These are phyloP conservation scores for Dasypus novemcinctus DNA, from an alignment of 2,113 vertebrate genomes.

Conservation along the genomic window DNA sequence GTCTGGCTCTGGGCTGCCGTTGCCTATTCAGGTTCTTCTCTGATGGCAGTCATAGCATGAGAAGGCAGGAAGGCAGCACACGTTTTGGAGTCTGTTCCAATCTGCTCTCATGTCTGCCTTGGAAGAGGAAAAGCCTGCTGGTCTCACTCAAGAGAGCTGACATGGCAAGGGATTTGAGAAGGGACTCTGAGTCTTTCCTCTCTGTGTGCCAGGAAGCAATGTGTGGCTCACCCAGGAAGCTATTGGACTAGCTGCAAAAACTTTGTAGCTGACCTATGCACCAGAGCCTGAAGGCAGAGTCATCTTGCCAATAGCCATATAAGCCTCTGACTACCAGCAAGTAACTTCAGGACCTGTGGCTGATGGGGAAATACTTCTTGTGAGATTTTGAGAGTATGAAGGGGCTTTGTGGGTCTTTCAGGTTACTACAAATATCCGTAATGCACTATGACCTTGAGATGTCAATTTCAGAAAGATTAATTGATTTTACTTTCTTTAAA, in stretches of 20 bases:
- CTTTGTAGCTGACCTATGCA: not conserved
- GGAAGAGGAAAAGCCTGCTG: not conserved
- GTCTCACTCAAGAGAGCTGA: not conserved
- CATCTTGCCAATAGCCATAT: not conserved
- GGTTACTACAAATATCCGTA: not conserved
- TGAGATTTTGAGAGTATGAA: not conserved
- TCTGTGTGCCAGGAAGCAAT: not conserved
- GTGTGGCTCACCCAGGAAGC: not conserved
- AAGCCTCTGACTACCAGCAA: not conserved
- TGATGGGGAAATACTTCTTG: not conserved
- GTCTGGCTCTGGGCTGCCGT: not conserved
- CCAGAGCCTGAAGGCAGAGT: not conserved
- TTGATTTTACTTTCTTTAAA: not conserved
- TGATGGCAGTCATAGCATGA: not conserved
- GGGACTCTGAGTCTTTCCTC: not conserved
- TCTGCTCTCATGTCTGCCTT: not conserved
- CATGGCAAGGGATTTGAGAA: not conserved
- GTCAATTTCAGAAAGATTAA: not conserved
- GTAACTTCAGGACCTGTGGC: not conserved
- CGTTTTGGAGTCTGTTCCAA: not conserved
- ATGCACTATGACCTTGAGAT: not conserved
- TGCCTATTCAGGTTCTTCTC: accelerated
- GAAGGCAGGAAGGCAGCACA: not conserved
- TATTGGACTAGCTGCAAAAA: not conserved
- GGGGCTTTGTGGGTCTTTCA: not conserved